Percentiles rank a stretch among this genome's conserved stretches.
These are phyloP conservation scores for Drosophila nigromelanica DNA, from an alignment of 1,140 invertebrate species.

Conservation along the genomic window DNA sequence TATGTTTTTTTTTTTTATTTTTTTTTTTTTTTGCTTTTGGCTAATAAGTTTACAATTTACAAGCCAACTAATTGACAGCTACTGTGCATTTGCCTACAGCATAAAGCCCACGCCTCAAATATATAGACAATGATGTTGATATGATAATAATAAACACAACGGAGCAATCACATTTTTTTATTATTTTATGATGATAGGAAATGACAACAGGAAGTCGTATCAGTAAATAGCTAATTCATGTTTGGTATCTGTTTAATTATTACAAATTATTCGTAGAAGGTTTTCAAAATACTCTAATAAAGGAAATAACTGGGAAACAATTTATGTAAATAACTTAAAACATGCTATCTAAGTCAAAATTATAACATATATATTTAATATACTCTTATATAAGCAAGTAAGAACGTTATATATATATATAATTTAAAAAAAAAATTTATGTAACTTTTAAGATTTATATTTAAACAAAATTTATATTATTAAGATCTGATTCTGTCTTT, in stretches of 20 bases:
- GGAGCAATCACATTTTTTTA: conserved; percentile 13
- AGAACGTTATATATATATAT: too few relatives aligned
- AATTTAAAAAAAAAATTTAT: too few relatives aligned
- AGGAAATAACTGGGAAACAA: background rate
- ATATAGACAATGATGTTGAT: conserved; percentile 40
- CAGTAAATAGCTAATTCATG: background rate
- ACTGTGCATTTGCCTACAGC: conserved; percentile 59
- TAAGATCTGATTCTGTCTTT: too few relatives aligned
- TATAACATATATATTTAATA: too few relatives aligned
- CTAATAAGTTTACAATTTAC: conserved; percentile 80
- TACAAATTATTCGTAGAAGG: background rate
- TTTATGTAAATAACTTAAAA: too few relatives aligned
- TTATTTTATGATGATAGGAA: conserved; percentile 13
- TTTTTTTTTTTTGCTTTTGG: conserved; percentile 37
- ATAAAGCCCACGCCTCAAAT: conserved; percentile 12
- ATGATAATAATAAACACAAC: conserved; percentile 25
- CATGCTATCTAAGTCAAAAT: too few relatives aligned
- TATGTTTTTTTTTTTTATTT: conserved; percentile 69
- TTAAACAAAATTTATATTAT: background rate
- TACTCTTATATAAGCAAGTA: too few relatives aligned
- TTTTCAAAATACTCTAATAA: background rate
- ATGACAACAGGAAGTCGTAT: conserved; percentile 21
- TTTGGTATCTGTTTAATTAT: conserved; percentile 5
- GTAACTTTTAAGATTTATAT: too few relatives aligned
- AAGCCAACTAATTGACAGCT: conserved; percentile 77